Evolutionary conservation across 1,140 invertebrate species (phyloP), one percentile per base, ranked within the genome.

Genomic region (Lordiphosa collinella): DNA sequence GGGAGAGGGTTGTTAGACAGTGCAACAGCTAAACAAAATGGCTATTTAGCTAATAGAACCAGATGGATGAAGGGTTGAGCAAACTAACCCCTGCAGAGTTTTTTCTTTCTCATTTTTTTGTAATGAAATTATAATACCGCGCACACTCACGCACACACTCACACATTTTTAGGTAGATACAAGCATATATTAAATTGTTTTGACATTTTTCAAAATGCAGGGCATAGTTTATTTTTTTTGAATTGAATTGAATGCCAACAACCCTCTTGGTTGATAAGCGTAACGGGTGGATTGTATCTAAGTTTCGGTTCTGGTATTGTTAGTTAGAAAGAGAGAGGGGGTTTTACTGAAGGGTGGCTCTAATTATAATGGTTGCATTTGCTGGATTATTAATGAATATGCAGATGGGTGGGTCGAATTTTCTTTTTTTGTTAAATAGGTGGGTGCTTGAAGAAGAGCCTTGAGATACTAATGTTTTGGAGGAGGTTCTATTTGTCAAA

Each of bases 1-100:
- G 32, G 34, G 10, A 12, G 32, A n/a, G 8, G 38, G 16, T 36
- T 59, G 56, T 43, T 35, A 47, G 37, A 22, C 38, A 14, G 41
- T n/a, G 64, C 79, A 78, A 80, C 70, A 70, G 62, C 59, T 55
- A 53, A 50, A 74, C 79, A 84, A 84, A 84, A 84, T 84, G 79
- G 79, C 79, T 79, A 84, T 74, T 84, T 85, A 79, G 57, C 68
- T 84, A 86, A 84, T 84, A 82, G 76, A 74, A 47, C 50, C 74
- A 44, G 58, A 67, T 56, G 64, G 46, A 37, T 38, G 37, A 47
- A 64, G 70, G 59, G 60, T 66, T 59, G 60, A 49, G 49, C 53
- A 61, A 60, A 73, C 56, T 82, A 76, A 86, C 82, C 80, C 82
- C 69, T 68, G 76, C 43, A 34, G 76, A 22, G 56, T 40, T 53